Evolutionary conservation across 2,113 vertebrate species (phyloP).

Genomic region (Trogon melanurus): DNA sequence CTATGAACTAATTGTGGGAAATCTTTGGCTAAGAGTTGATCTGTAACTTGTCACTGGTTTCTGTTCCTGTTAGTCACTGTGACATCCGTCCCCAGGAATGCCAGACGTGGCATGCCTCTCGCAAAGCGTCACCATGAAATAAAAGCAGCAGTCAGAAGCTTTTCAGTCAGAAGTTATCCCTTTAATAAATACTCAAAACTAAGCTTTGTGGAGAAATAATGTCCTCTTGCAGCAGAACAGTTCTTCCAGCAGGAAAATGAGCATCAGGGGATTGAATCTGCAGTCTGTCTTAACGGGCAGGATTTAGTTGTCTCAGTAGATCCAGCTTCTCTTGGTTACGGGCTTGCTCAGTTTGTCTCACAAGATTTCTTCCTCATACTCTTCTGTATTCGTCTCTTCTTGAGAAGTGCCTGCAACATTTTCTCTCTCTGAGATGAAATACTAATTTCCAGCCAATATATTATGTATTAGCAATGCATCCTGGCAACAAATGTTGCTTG

Average conservation of each 20-base stretch:
- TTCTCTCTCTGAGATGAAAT: background rate
- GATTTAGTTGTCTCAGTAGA: background rate
- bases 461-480: constrained; percentile 13
- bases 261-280: background rate
- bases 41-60: background rate
- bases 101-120: background rate
- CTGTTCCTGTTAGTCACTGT: background rate
- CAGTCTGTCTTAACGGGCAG: background rate
- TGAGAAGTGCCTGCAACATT: background rate
- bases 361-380: background rate
- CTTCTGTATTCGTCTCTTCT: background rate
- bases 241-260: background rate
- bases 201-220: background rate
- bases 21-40: background rate
- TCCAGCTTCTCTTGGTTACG: background rate
- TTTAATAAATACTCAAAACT: background rate
- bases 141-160: background rate
- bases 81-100: background rate
- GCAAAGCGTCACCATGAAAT: background rate
- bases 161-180: background rate
- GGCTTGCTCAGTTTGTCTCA: background rate
- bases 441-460: constrained; percentile 38
- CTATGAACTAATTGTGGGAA: background rate
- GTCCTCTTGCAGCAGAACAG: background rate
- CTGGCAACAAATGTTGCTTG: constrained; percentile 21